These are phyloP conservation scores for Heliangelus exortis DNA, from an alignment of 2,797 vertebrate genomes.

Conservation along the genomic window DNA sequence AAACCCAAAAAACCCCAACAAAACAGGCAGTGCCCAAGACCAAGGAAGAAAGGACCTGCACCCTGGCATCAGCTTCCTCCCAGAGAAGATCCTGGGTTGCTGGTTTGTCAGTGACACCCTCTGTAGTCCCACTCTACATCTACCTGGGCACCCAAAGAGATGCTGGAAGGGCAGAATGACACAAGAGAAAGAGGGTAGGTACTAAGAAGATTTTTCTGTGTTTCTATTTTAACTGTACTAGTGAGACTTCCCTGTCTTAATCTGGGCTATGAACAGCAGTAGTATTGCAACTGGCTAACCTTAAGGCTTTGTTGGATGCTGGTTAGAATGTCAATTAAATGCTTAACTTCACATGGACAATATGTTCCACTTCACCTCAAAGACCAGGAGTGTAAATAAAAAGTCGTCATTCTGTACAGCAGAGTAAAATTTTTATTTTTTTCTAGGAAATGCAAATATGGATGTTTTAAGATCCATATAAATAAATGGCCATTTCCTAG, in stretches of 20 bases:
- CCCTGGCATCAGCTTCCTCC: neutral
- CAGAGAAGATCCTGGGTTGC: neutral
- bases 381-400: neutral
- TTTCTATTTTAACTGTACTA: neutral
- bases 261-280: neutral
- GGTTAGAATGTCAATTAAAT: neutral
- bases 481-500: neutral
- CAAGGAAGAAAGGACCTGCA: neutral
- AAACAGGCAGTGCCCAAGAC: neutral
- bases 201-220: neutral
- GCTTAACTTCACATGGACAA: neutral
- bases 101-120: neutral
- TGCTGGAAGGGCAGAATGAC: neutral
- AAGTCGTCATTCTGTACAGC: neutral
- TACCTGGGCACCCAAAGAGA: neutral
- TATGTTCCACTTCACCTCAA: neutral
- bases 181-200: neutral
- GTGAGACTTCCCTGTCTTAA: neutral
- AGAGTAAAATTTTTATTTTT: neutral
- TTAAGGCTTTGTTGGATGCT: neutral
- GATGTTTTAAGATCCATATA: neutral
- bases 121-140: neutral
- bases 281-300: neutral
- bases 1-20: too few species aligned
- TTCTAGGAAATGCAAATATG: neutral